A percentile compares a stretch with the other conserved stretches of the same genome.
Evolutionary conservation across 2,113 vertebrate genomes (phyloP).

Genomic region (Petrocephalus zakoni): DNA sequence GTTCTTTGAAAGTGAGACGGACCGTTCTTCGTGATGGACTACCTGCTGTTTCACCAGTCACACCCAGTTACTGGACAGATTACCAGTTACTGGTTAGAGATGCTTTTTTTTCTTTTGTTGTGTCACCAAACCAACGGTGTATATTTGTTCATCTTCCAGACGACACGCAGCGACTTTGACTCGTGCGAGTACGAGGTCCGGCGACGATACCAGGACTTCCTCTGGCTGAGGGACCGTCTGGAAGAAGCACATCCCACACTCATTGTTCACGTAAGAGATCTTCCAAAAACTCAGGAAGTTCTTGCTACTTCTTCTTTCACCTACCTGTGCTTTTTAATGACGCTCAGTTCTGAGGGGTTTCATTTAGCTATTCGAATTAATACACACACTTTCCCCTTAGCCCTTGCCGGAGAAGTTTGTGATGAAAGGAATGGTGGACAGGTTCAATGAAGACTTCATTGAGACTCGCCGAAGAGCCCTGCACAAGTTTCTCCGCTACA

Average conservation of each 20-base stretch:
- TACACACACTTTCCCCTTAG: conserved; percentile 48
- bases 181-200: conserved; percentile 86
- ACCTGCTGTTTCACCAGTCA: not conserved
- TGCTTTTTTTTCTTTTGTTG: not conserved
- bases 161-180: conserved; percentile 86
- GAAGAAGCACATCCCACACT: conserved; percentile 85
- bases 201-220: conserved; percentile 91
- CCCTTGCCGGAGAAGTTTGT: conserved; percentile 95
- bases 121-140: not conserved
- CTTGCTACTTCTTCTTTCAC: not conserved
- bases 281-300: not conserved
- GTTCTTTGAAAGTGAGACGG: not conserved
- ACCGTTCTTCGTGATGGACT: not conserved
- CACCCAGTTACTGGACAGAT: not conserved
- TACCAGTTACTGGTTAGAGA: not conserved
- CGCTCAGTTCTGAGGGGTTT: not conserved
- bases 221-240: conserved; percentile 83
- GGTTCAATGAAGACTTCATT: conserved; percentile 90
- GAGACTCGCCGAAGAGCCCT: conserved; percentile 84
- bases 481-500: conserved; percentile 82
- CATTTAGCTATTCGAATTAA: not conserved
- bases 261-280: conserved; percentile 81
- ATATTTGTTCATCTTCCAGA: conserved; percentile 57
- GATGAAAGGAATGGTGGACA: conserved; percentile 91
- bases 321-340: not conserved